Base-by-base conservation (phyloP, 2,888 invertebrate species). In the Drosophila paranaensis region DNA sequence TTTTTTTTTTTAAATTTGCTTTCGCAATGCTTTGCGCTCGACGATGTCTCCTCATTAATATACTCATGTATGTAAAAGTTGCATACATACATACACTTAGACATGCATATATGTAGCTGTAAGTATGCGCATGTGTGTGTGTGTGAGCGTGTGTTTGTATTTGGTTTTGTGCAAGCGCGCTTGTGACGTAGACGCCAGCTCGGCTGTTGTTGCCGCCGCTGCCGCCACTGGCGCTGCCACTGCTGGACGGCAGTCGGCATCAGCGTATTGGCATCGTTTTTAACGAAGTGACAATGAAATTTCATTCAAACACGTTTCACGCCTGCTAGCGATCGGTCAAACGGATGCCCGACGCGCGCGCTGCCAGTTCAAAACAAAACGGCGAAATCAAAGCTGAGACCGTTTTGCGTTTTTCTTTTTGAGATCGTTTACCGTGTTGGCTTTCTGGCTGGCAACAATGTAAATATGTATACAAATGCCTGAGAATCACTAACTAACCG, bases 221-320 rank as follows among this genome's bases (percentile, higher is more conserved):
- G 51, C 25, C 16, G 48, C 16, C 45, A 30, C 30, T 30, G 33
- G 25, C 39, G 57, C 20, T 46, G 53, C 50, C 27, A 20, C 30
- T 56, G 60, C 39, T 71, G 46, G 46, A 37, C 37, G 13, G 30
- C 30, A 16, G 60, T 74, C 65, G 71, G 62, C 74, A 73, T 60
- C 60, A 64, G 54, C 77, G 48, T 33, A 50, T 50, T 50, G 48
- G 77, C 71, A 73, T 71, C 79, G 75, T 63, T 71, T 74, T 82
- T 69, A 76, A 74, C 83, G 68, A 80, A 79, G 65, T 79, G 89
- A 79, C 81, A 81, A 74, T 84, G 77, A 84, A 87, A 89, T 81
- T 85, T 84, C 75, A 89, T 88, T 91, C 86, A 91, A 90, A 91
- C 91, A 89, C 85, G 89, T 83, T 81, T 79, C 77, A 82, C 78